Evolutionary conservation across 2,888 invertebrate genomes (phyloP), one percentile per base, ranked within the genome.

Genomic region (Dicroscelio sp.): DNA sequence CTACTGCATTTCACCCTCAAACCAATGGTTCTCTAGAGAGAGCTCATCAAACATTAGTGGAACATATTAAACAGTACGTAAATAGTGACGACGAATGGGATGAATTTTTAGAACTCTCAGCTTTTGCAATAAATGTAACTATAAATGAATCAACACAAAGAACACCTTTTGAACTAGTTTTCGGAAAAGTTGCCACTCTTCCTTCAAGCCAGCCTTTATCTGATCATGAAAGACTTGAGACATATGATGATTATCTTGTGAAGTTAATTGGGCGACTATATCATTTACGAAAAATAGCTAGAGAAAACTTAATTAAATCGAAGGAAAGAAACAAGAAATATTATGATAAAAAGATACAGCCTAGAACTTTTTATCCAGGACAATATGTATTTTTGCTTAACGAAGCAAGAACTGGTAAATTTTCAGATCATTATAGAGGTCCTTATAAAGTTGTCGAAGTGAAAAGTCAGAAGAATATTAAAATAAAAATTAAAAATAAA

Each of bases 391-490:
- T 86, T 38, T 23, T 86, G 1, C 20, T n/a, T 10, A 73, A 60
- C 23, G 85, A 69, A 63, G 1, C 78, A 71, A 83, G 48, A 52
- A 65, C 30, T n/a, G 80, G 31, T 0, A 67, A 80, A 80, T 80
- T 80, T 52, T 12, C n/a, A 31, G 23, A 65, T 25, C 48, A 80
- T 8, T 80, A 80, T 60, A 67, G 80, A 2, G 79, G 85, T 10
- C 94, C 67, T 20, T 80, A 52, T 25, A 65, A 67, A 38, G n/a
- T 67, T 1, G 14, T 80, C 30, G 65, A 94, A 31, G 55, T 86
- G n/a, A 86, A n/a, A 30, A 65, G 30, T 78, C 38, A 27, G 10
- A 78, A 78, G 17, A 63, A 43, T 30, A 48, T 78, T n/a, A 63
- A 35, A 27, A 65, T 71, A 17, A 35, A 27, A 35, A 38, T 67